Evolutionary conservation across 1,140 invertebrate genomes (phyloP).

Genomic region (Ostrea edulis): DNA sequence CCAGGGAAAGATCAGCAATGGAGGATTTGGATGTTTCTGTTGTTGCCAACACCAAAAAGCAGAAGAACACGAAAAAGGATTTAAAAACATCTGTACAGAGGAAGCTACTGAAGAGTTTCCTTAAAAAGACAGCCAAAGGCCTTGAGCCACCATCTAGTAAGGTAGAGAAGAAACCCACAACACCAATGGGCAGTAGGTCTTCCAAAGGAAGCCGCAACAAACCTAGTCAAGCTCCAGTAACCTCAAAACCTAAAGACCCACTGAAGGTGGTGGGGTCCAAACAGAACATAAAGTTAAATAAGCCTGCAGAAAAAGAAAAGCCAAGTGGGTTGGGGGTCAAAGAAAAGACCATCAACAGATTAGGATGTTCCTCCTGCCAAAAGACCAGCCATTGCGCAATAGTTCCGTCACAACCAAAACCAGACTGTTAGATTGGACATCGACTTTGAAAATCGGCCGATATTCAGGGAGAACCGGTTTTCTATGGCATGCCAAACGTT

Average conservation of each 20-base stretch:
- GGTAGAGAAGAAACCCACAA: conserved; percentile 17
- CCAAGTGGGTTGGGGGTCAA: background rate
- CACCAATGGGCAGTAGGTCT: conserved; percentile 7
- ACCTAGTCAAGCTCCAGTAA: conserved; percentile 44
- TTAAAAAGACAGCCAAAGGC: conserved; percentile 1
- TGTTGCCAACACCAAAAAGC: too few relatives aligned
- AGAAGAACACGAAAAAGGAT: too few relatives aligned
- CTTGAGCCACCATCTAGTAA: background rate
- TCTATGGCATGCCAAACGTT: too few relatives aligned
- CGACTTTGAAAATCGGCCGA: too few relatives aligned
- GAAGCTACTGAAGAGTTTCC: too few relatives aligned
- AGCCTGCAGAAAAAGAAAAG: background rate
- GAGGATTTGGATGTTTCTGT: too few relatives aligned
- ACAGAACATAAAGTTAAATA: conserved; percentile 86
- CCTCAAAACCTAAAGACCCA: conserved; percentile 69
- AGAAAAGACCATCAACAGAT: background rate
- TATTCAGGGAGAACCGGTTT: too few relatives aligned
- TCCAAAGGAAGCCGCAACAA: conserved; percentile 32
- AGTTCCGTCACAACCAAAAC: conserved; percentile 54
- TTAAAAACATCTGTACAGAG: too few relatives aligned
- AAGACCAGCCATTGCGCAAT: conserved; percentile 68
- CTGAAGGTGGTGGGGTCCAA: conserved; percentile 82
- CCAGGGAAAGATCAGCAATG: conserved; percentile 6
- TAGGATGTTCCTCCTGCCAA: conserved; percentile 39
- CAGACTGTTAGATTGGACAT: too few relatives aligned